Percentiles rank a stretch among this genome's conserved stretches.
Conservation (phyloP, 30 jellyfish, hydroid and myxozoan genomes). For the Haliclystus octoradiatus region DNA sequence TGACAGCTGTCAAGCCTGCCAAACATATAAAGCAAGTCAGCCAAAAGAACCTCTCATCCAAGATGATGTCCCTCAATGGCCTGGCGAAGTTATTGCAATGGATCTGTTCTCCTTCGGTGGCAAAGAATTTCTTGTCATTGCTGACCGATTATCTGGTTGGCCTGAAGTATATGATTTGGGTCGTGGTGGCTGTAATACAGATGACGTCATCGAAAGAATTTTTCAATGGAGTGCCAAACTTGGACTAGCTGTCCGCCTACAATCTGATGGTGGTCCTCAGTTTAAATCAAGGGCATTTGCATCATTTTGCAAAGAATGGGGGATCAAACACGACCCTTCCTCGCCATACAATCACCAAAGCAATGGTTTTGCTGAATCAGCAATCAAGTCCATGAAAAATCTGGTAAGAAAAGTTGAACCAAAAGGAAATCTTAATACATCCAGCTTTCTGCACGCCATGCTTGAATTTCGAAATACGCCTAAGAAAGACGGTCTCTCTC, state of each 20-base stretch:
- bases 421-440: not conserved
- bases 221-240: not conserved
- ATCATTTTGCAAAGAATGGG: not conserved
- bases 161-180: not conserved
- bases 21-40: not conserved
- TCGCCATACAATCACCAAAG: not conserved
- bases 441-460: not conserved
- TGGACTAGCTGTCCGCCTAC: not conserved
- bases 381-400: too few species aligned
- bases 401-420: not conserved
- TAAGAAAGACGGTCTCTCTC: not conserved
- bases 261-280: not conserved
- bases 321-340: not conserved
- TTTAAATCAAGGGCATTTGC: not conserved
- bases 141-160: not conserved
- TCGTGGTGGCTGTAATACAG: not conserved
- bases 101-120: conserved; percentile 18
- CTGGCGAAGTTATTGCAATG: conserved; percentile 6
- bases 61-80: not conserved
- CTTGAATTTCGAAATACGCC: not conserved
- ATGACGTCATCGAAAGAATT: not conserved
- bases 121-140: not conserved
- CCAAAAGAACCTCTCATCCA: not conserved
- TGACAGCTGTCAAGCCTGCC: not conserved
- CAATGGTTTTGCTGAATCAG: not conserved